phyloP scores from a whole-genome alignment of 2,113 vertebrate genomes.

The Ivindomyrus marchei region DNA sequence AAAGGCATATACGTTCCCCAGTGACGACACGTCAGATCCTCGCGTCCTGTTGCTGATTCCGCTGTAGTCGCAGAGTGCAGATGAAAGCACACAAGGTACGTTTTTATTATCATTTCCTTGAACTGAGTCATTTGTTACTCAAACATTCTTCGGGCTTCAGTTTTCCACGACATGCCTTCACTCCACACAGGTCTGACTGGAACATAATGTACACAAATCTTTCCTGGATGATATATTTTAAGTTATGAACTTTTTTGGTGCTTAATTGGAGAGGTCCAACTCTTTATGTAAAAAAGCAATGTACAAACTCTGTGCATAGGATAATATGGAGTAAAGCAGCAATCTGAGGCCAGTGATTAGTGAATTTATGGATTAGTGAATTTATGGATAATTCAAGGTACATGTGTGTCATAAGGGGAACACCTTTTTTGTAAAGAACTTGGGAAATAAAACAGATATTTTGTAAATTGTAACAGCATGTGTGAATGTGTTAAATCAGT shows the following conservation, averaged over 20 bases:
- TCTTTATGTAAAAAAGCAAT: not conserved
- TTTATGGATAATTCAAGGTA: not conserved
- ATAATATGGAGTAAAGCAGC: not conserved
- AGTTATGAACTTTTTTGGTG: not conserved
- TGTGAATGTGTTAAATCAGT: conserved; percentile 6
- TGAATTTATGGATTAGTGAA: conserved; percentile 4
- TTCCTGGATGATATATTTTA: not conserved
- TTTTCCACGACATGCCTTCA: not conserved
- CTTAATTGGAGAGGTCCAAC: not conserved
- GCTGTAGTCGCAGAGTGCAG: not conserved
- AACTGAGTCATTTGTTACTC: not conserved
- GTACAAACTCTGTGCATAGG: not conserved
- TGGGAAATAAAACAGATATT: not conserved
- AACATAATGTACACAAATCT: not conserved
- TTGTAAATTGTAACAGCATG: not conserved
- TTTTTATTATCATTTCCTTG: not conserved
- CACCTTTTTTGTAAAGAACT: not conserved
- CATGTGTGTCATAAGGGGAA: not conserved
- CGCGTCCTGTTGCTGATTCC: not conserved
- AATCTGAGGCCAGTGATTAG: not conserved
- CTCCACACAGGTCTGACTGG: not conserved
- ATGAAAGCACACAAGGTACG: not conserved
- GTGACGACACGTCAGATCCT: not conserved
- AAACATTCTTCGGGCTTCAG: not conserved
- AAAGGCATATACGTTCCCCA: not conserved